Evolutionary conservation across 1,140 invertebrate species (phyloP), one percentile per base, ranked within the genome.

Genomic region (Zaprionus gabonicus): DNA sequence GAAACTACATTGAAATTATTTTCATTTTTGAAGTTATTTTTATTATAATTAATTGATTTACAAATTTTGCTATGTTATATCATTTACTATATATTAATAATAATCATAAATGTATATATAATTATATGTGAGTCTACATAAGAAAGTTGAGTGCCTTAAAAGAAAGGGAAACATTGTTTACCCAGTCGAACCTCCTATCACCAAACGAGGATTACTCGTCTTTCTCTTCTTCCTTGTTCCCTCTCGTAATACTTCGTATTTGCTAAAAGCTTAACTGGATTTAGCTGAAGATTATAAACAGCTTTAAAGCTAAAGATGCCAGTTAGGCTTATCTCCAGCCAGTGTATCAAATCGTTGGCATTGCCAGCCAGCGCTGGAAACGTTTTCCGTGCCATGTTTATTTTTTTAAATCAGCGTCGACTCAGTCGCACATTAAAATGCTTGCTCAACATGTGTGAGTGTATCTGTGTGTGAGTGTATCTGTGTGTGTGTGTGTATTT

Each of bases 361-460:
- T 53, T 27, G 41, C 7, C n/a, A n/a, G 31, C 31, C 31, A 34
- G 31, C 31, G 10, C 9, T 3, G n/a, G 7, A 17, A 17, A 51
- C 46, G 25, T 51, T 25, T 3, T 23, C 4, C n/a, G 23, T 28
- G 3, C 15, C 25, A 4, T 51, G 28, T 51, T 62, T 55, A 56
- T 38, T 71, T 71, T 53, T 60, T 70, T 28, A 36, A 75, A 75
- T 62, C 36, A 60, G 38, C 71, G 56, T 75, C 27, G 25, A 71
- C 38, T 57, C 66, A 69, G 34, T 49, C 15, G 46, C 58, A 63
- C 62, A 69, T 78, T 72, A 65, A 63, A 73, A 73, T 68, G 58
- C 55, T 36, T 31, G 59, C 36, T 68, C 46, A 44, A 62, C 38
- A 27, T 66, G 23, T 31, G 28, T 34, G 65, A 7, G 44, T 51